These are phyloP conservation scores for Rhopilema esculentum DNA, from an alignment of 30 jellyfish, hydroid and myxozoan genomes.

Conservation along the genomic window DNA sequence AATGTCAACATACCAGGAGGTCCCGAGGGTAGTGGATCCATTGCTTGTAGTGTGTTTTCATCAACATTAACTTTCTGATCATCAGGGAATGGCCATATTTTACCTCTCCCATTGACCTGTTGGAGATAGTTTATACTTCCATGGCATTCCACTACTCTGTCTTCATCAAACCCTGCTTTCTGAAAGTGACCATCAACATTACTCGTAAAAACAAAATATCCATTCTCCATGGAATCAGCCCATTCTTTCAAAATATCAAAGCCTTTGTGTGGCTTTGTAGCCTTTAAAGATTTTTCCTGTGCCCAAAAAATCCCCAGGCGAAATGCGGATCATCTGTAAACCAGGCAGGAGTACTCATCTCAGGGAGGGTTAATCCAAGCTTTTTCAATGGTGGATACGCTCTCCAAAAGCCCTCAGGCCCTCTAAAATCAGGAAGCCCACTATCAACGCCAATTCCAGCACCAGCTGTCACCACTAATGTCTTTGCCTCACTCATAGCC, in stretches of 20 bases:
- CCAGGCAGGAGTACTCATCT: constrained; percentile 82
- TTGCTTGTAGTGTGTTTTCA: constrained; percentile 58
- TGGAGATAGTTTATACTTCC: constrained; percentile 68
- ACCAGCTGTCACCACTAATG: constrained; percentile 77
- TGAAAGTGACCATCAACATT: constrained; percentile 92
- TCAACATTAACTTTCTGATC: constrained; percentile 43
- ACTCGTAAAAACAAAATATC: constrained; percentile 77
- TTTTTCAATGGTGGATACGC: constrained; percentile 83
- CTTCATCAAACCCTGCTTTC: constrained; percentile 74
- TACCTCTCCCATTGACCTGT: constrained; percentile 28
- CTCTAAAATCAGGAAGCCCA: constrained; percentile 91
- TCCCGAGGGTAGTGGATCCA: constrained; percentile 73
- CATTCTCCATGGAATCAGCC: constrained; percentile 50
- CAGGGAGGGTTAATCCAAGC: constrained; percentile 79
- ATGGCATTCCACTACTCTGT: constrained; percentile 73
- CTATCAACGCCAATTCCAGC: constrained; percentile 93
- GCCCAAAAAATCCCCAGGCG: constrained; percentile 94
- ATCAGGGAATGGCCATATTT: constrained; percentile 74
- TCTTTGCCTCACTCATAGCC: constrained; percentile 63
- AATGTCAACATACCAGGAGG: constrained; percentile 76
- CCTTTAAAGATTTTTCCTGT: constrained; percentile 48
- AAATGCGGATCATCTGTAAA: constrained; percentile 66
- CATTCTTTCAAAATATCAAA: constrained; percentile 63
- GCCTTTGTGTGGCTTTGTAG: constrained; percentile 82
- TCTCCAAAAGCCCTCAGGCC: constrained; percentile 88